Conservation (phyloP, 2,888 invertebrate genomes). For the Arrhopalites spinosus region DNA sequence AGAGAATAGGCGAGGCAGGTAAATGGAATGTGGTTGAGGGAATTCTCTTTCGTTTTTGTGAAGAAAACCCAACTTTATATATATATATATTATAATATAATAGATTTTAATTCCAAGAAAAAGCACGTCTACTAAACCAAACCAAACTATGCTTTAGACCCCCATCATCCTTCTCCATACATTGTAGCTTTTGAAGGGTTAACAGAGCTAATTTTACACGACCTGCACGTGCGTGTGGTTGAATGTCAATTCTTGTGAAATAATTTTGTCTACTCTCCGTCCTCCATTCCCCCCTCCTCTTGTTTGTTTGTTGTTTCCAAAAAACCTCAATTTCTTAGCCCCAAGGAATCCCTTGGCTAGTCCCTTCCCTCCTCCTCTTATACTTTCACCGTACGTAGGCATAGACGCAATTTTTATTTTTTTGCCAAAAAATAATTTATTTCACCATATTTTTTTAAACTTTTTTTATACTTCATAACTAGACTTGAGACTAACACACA, state of each 20-base stretch:
- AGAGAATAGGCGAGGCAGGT: neutral
- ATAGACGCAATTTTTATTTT: neutral
- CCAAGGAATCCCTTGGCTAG: neutral
- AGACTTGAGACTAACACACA: too few relatives aligned
- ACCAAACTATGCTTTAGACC: neutral
- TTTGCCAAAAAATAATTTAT: neutral
- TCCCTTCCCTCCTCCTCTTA: neutral
- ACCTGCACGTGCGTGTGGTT: constrained; percentile 8
- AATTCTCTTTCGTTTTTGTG: neutral
- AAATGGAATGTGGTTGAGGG: constrained; percentile 7
- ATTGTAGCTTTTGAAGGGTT: neutral
- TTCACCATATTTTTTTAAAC: neutral
- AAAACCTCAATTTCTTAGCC: neutral
- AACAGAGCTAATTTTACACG: neutral
- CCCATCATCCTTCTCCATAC: neutral
- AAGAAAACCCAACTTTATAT: neutral
- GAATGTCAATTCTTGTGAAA: constrained; percentile 12
- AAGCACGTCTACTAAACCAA: neutral
- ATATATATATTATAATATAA: neutral
- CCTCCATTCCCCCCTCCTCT: neutral
- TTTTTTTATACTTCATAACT: neutral
- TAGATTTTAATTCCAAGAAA: constrained; percentile 12
- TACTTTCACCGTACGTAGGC: neutral
- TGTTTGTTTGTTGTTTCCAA: neutral
- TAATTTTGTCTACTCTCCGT: neutral